Percentiles rank a stretch among this genome's conserved stretches.
Evolutionary conservation across 2,113 vertebrate genomes (phyloP).

Genomic region (Urocitellus parryii): DNA sequence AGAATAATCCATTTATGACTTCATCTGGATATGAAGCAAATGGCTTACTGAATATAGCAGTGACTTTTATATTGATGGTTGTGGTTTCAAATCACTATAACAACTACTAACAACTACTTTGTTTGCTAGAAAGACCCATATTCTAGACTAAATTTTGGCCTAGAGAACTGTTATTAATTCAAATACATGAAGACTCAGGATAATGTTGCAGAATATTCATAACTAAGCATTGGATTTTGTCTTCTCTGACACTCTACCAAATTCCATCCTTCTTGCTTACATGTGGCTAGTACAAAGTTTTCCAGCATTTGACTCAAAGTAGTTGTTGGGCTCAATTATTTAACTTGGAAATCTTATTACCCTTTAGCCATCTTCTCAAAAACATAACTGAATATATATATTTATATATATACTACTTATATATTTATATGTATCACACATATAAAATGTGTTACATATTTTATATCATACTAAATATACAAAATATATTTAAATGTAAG

Average conservation of each 20-base stretch:
- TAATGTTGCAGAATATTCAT: constrained; percentile 33
- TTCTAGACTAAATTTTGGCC: constrained; percentile 40
- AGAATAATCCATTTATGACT: constrained; percentile 38
- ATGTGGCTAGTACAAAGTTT: not conserved
- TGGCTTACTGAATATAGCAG: not conserved
- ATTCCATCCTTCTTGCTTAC: not conserved
- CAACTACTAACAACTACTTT: not conserved
- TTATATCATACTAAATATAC: too few relatives aligned
- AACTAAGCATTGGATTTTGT: not conserved
- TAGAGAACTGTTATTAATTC: constrained; percentile 33
- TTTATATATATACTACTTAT: too few relatives aligned
- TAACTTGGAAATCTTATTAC: not conserved
- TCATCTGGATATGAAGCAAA: constrained; percentile 48
- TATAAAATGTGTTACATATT: too few relatives aligned
- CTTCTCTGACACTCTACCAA: not conserved
- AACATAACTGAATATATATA: not conserved
- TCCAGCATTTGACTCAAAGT: not conserved
- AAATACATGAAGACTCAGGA: not conserved
- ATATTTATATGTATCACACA: too few relatives aligned
- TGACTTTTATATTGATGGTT: not conserved
- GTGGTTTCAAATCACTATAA: constrained; percentile 49
- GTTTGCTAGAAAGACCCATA: constrained; percentile 57
- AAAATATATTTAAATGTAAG: too few relatives aligned
- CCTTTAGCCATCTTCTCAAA: not conserved
- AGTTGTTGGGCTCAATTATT: not conserved